Evolutionary conservation across 2,888 invertebrate genomes (phyloP).

Genomic region (Parnassius apollo): DNA sequence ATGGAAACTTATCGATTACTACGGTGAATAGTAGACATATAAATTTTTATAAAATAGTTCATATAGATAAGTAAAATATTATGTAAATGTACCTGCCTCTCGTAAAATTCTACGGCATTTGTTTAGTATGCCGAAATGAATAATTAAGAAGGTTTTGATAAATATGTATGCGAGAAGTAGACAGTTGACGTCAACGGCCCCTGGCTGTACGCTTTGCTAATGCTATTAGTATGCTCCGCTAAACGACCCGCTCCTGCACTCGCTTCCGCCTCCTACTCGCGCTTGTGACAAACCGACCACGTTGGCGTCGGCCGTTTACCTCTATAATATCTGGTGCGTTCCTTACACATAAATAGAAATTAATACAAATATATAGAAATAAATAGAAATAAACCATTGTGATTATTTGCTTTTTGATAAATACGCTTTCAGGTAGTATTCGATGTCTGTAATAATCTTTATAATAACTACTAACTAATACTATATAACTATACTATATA

Average conservation of each 20-base stretch:
- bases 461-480: no score
- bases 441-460: no score
- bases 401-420: constrained; percentile 35
- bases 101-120: constrained; percentile 31
- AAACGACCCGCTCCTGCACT: not conserved
- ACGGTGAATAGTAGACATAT: constrained; percentile 1
- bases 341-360: constrained; percentile 28
- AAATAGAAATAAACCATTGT: constrained; percentile 34
- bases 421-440: constrained; percentile 20
- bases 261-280: constrained; percentile 4
- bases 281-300: constrained; percentile 23
- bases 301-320: constrained; percentile 41
- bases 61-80: constrained; percentile 12
- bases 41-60: constrained; percentile 5
- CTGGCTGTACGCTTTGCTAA: constrained; percentile 22
- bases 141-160: constrained; percentile 39
- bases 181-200: constrained; percentile 44
- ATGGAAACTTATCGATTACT: constrained; percentile 7
- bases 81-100: constrained; percentile 36
- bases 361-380: constrained; percentile 30
- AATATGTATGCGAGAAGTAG: constrained; percentile 39
- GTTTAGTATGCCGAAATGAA: constrained; percentile 37
- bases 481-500: no score
- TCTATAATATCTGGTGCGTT: constrained; percentile 36
- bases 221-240: constrained; percentile 3